Percentiles rank a stretch among this genome's conserved stretches.
These are phyloP conservation scores for Crocallis elinguaria DNA, from an alignment of 2,888 invertebrate genomes.

Conservation along the genomic window DNA sequence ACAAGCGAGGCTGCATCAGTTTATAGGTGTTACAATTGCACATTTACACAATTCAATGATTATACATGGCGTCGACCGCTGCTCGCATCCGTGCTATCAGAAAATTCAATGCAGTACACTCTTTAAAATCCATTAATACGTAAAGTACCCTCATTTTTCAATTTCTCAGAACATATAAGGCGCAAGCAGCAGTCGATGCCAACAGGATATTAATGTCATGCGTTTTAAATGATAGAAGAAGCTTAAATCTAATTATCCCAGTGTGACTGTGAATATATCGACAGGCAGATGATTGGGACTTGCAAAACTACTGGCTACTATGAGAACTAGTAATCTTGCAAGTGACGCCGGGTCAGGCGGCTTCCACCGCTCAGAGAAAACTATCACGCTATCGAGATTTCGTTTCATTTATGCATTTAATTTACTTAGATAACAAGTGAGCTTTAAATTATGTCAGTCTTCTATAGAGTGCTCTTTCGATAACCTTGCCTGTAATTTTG, in stretches of 20 bases:
- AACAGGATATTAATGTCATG: conserved; percentile 79
- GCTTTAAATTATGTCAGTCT: no score
- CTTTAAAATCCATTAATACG: no score
- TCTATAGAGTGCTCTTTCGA: background rate
- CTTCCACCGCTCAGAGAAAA: conserved; percentile 56
- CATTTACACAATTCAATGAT: conserved; percentile 80
- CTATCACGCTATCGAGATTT: conserved; percentile 37
- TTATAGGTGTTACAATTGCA: conserved; percentile 80
- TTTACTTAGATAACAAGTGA: no score
- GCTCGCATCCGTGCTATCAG: conserved; percentile 43
- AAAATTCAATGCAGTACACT: no score
- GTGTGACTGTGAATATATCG: conserved; percentile 75
- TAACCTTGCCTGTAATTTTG: background rate
- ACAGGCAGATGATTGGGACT: conserved; percentile 79
- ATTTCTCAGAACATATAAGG: conserved; percentile 23
- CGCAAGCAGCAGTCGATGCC: conserved; percentile 61
- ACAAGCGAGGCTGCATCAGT: conserved; percentile 82
- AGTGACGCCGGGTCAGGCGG: conserved; percentile 68
- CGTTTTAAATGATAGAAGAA: conserved; percentile 75
- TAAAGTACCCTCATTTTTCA: conserved; percentile 10
- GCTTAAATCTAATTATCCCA: conserved; percentile 81
- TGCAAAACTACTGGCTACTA: conserved; percentile 76
- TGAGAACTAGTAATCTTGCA: conserved; percentile 73
- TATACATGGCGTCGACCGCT: conserved; percentile 54
- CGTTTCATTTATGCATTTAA: background rate